Percentiles rank a stretch among this genome's conserved stretches.
Evolutionary conservation across 1,140 invertebrate genomes (phyloP).

Genomic region (Eriocheir sinensis): DNA sequence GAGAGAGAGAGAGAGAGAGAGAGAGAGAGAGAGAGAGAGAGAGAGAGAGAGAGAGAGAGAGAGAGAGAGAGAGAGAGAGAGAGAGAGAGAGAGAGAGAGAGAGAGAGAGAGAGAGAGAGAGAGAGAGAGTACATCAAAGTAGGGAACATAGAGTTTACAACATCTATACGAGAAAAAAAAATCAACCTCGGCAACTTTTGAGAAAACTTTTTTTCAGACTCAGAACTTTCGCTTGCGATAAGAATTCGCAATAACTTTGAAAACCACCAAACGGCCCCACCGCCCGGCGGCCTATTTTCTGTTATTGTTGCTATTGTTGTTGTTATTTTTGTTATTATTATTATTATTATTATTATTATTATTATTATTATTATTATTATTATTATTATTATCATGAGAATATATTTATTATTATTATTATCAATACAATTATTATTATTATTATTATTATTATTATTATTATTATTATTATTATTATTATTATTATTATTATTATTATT

Average conservation of each 20-base stretch:
- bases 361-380: not conserved
- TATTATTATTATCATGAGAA: no score
- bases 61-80: constrained; percentile 14
- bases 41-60: constrained; percentile 14
- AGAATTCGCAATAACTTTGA: constrained; percentile 24
- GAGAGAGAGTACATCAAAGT: no score
- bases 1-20: constrained; percentile 28
- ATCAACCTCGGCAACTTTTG: not conserved
- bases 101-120: constrained; percentile 13
- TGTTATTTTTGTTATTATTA: not conserved
- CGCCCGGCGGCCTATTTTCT: not conserved
- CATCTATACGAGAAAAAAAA: constrained; percentile 13
- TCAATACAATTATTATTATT: no score
- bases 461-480: no score
- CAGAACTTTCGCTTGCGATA: not conserved
- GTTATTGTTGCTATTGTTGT: no score
- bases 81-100: constrained; percentile 14
- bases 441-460: not conserved
- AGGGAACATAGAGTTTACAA: not conserved
- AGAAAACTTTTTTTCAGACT: not conserved
- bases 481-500: no score
- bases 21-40: constrained; percentile 14
- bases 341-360: not conserved
- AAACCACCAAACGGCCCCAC: not conserved
- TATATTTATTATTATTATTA: no score